phyloP scores from a whole-genome alignment of 2,888 invertebrate genomes.

The Craniophora ligustri region DNA sequence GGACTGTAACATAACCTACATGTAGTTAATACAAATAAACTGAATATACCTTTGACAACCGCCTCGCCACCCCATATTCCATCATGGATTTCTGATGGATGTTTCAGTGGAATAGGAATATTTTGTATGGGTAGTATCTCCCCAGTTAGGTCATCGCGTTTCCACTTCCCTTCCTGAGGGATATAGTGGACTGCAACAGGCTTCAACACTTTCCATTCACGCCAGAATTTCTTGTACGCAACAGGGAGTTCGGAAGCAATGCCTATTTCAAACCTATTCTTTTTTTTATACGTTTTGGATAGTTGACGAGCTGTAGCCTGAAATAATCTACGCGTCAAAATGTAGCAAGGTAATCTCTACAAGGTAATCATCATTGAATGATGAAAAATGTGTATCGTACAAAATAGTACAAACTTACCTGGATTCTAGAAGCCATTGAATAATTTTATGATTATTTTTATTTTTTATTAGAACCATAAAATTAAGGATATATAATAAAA shows the following conservation, averaged over 20 bases:
- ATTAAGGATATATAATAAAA: conserved; percentile 25
- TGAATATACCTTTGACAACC: conserved; percentile 91
- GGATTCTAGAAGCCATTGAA: conserved; percentile 83
- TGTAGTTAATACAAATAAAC: conserved; percentile 2
- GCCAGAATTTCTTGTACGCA: conserved; percentile 95
- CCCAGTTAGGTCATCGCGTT: conserved; percentile 92
- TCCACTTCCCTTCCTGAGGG: conserved; percentile 92
- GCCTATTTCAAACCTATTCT: conserved; percentile 90
- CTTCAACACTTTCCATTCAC: conserved; percentile 93
- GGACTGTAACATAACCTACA: conserved; percentile 21
- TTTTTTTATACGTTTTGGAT: conserved; percentile 84
- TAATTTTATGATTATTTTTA: conserved; percentile 53
- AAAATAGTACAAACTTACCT: conserved; percentile 58
- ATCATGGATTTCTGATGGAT: conserved; percentile 93
- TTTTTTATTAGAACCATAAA: conserved; percentile 62
- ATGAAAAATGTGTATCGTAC: conserved; percentile 55
- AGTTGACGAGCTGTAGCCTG: conserved; percentile 83
- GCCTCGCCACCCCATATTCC: conserved; percentile 99
- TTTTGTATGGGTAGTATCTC: conserved; percentile 93
- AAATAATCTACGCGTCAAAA: conserved; percentile 60
- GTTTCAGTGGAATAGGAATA: conserved; percentile 92
- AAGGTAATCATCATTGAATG: conserved; percentile 52
- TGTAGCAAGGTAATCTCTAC: conserved; percentile 60
- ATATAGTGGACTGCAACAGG: conserved; percentile 91
- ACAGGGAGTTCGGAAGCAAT: conserved; percentile 92